Conservation (phyloP, 1,140 invertebrate genomes). For the Linepithema humile region DNA sequence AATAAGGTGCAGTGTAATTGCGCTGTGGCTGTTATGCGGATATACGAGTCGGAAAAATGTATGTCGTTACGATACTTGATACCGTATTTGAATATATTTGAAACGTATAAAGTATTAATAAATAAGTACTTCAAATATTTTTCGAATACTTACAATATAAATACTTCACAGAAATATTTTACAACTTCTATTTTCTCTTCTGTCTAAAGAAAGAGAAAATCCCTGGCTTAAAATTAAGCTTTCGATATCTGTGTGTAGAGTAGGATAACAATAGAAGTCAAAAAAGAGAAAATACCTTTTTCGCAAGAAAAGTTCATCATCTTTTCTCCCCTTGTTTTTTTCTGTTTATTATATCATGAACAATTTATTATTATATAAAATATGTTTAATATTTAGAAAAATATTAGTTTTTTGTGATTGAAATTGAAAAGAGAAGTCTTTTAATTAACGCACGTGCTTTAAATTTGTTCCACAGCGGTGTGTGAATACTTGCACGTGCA, state of each 20-base stretch:
- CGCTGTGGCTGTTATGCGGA: constrained; percentile 4
- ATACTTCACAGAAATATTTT: neutral
- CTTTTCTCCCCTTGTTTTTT: neutral
- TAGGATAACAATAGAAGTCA: neutral
- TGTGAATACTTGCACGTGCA: neutral
- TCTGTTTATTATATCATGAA: neutral
- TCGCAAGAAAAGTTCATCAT: neutral
- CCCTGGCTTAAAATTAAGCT: neutral
- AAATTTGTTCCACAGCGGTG: neutral
- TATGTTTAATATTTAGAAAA: no score
- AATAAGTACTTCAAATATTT: neutral
- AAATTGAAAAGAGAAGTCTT: neutral
- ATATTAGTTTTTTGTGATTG: neutral
- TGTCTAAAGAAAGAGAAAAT: neutral
- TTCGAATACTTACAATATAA: no score
- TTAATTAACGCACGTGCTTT: neutral
- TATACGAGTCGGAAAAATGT: neutral
- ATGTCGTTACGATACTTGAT: neutral
- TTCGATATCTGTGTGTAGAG: neutral
- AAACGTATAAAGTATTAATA: neutral
- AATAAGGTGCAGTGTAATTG: neutral
- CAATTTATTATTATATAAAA: neutral
- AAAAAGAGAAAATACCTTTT: neutral
- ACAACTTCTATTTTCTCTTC: neutral
- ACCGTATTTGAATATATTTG: neutral